Evolutionary conservation across 92 coral and sea anemone genomes (phyloP).

Genomic region (Epizoanthus illoricatus): DNA sequence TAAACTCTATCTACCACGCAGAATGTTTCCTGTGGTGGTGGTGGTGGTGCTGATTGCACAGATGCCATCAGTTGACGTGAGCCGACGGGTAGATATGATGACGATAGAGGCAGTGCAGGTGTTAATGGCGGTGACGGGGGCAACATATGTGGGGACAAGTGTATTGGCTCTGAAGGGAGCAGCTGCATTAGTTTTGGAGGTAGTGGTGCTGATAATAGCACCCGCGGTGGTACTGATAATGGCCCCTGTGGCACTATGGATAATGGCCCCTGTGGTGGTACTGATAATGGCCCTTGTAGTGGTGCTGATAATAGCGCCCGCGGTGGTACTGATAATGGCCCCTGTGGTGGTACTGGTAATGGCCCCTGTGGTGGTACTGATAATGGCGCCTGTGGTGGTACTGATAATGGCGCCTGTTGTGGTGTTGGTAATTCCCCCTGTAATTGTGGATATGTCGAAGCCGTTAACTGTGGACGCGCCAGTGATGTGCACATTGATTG

Average conservation of each 20-base stretch:
- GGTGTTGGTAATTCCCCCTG: too few relatives aligned
- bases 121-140: constrained; percentile 22
- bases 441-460: background rate
- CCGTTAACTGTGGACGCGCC: too few relatives aligned
- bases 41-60: too few relatives aligned
- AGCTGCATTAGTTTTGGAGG: background rate
- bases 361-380: background rate
- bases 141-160: background rate
- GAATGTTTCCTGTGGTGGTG: constrained; percentile 1
- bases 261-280: too few relatives aligned
- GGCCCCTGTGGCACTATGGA: too few relatives aligned
- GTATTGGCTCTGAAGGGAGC: background rate
- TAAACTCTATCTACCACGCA: constrained; percentile 36
- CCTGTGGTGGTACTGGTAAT: background rate
- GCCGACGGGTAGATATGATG: background rate
- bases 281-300: too few relatives aligned
- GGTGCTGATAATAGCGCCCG: background rate
- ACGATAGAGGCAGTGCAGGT: background rate
- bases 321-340: background rate
- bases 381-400: background rate
- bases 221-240: too few relatives aligned
- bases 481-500: too few relatives aligned
- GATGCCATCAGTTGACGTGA: background rate
- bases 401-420: background rate
- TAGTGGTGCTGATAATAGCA: too few relatives aligned